Conservation (phyloP, 2,888 invertebrate genomes). For the Diarsia dahlii region DNA sequence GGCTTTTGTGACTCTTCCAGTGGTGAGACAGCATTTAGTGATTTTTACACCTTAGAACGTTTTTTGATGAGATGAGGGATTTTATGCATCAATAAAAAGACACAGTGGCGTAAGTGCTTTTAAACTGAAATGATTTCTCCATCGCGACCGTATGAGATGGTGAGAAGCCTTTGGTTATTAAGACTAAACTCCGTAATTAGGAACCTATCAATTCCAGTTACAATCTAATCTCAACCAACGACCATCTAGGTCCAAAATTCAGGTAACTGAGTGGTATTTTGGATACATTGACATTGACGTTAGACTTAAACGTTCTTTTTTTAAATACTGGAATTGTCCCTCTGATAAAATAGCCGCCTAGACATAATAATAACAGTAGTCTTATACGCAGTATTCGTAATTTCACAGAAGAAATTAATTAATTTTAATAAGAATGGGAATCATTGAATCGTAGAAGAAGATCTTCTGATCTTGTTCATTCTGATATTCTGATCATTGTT, state of each 20-base stretch:
- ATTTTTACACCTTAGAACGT: constrained; percentile 18
- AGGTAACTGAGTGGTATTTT: not conserved
- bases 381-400: not conserved
- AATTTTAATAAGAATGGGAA: no score
- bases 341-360: no score
- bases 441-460: no score
- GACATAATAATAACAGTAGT: no score
- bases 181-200: not conserved
- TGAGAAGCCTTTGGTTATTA: not conserved
- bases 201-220: not conserved
- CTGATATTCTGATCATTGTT: no score
- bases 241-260: not conserved
- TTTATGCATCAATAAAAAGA: constrained; percentile 23
- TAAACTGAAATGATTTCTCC: not conserved
- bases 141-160: no score
- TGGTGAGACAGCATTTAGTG: constrained; percentile 19
- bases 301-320: no score
- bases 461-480: no score
- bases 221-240: not conserved
- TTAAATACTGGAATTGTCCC: no score
- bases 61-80: not conserved
- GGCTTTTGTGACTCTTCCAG: not conserved
- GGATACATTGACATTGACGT: not conserved
- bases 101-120: constrained; percentile 6
- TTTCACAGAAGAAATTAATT: not conserved